A percentile compares a stretch with the other conserved stretches of the same genome.
Evolutionary conservation across 1,140 invertebrate species (phyloP).

Genomic region (Pseudachorutes palmiensis): DNA sequence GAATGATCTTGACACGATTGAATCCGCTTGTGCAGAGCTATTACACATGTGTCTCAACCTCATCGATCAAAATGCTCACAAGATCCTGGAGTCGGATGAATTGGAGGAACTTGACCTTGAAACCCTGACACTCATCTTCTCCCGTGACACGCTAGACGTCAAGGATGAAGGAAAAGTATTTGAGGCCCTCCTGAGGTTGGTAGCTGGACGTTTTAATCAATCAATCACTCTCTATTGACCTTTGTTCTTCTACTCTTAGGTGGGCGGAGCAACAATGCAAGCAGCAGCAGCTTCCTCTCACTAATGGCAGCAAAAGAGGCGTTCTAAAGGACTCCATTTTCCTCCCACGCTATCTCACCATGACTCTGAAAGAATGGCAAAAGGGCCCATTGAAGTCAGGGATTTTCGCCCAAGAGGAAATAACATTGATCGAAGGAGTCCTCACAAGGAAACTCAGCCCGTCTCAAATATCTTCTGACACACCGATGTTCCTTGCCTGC

Average conservation of each 20-base stretch:
- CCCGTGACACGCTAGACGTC: constrained; percentile 51
- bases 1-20: constrained; percentile 26
- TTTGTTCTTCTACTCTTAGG: constrained; percentile 42
- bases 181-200: constrained; percentile 46
- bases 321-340: constrained; percentile 55
- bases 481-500: not conserved
- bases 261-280: constrained; percentile 62
- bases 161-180: constrained; percentile 51
- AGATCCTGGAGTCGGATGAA: constrained; percentile 54
- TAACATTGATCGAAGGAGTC: constrained; percentile 32
- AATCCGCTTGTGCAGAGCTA: constrained; percentile 48
- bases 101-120: constrained; percentile 56
- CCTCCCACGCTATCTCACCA: constrained; percentile 56
- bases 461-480: not conserved
- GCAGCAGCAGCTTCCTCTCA: constrained; percentile 53
- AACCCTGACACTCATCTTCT: constrained; percentile 50
- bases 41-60: constrained; percentile 53
- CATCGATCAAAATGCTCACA: constrained; percentile 54
- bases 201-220: constrained; percentile 31
- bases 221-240: constrained; percentile 7
- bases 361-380: constrained; percentile 54
- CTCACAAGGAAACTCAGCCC: not conserved
- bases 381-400: constrained; percentile 44
- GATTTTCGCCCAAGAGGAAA: constrained; percentile 43
- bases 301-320: constrained; percentile 51